Base-by-base conservation (phyloP, 2,113 vertebrate species). In the Andinoacara biseriatus region DNA sequence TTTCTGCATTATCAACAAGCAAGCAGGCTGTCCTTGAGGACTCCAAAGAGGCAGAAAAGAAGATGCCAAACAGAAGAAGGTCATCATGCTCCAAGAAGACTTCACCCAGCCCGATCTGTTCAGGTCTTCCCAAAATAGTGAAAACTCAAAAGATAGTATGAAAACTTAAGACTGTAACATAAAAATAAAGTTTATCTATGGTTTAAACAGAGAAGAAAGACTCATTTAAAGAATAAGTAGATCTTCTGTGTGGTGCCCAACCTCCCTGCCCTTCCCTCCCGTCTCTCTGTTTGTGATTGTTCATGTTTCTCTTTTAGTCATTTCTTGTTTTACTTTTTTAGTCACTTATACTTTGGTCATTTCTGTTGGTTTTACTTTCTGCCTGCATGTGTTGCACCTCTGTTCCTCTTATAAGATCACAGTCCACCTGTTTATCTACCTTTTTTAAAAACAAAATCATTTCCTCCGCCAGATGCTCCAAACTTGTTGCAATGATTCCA, bases 1-100 rank as follows among this genome's bases (percentile, higher is more conserved):
- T 69, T 69, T 46, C 65, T 69, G 18, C 49, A 52, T 43, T 69
- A 52, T 69, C 65, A 69, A 69, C 43, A 69, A 69, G 65, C 65
- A 49, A 26, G 9, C 65, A 69, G 43, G 43, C 65, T 69, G 10
- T 52, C 65, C 65, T 69, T 69, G 40, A 69, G 63, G 40, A 49
- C 29, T 69, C 65, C 65, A 49, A 69, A 69, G 17, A 69, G 26
- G 65, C 43, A 69, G 43, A 49, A 49, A 11, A 49, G 43, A 69
- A 69, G 24, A 69, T 69, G 65, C 43, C 10, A 69, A 69, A 69
- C 17, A 20, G 15, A 29, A 49, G 46, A 49, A 49, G 63, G 63
- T 67, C 5, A 2, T 67, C 63, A 67, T 69, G 40, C 26, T 69
- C 63, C 24, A 49, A 49, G 29, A 49, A 69, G 40, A 17, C 40